phyloP scores from a whole-genome alignment of 2,888 invertebrate species.

The Protodeltote pygarga region DNA sequence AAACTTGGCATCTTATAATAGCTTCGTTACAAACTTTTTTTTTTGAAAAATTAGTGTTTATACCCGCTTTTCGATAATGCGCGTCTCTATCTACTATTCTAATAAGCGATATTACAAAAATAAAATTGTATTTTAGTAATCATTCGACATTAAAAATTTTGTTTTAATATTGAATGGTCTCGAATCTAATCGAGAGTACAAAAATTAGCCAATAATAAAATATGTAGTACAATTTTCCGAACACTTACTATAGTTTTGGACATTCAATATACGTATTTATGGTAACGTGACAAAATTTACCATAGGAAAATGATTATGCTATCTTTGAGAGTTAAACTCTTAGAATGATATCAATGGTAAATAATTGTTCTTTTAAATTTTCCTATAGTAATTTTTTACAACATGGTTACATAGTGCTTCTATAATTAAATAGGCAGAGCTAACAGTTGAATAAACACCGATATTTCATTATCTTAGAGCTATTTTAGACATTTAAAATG shows the following conservation, averaged over 20 bases:
- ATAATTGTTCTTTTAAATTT: constrained; percentile 8
- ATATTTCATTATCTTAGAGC: constrained; percentile 44
- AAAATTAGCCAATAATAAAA: constrained; percentile 50
- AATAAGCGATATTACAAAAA: constrained; percentile 50
- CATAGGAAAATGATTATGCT: constrained; percentile 23
- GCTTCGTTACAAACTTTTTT: constrained; percentile 48
- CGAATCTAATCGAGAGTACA: constrained; percentile 26
- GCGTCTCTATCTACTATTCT: constrained; percentile 44
- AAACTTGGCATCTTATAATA: constrained; percentile 80
- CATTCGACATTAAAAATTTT: constrained; percentile 21
- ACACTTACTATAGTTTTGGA: constrained; percentile 41
- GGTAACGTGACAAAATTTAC: constrained; percentile 34
- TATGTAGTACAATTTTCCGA: constrained; percentile 39
- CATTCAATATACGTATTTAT: constrained; percentile 43
- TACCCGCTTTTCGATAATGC: constrained; percentile 68
- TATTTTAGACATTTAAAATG: constrained; percentile 47
- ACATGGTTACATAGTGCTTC: constrained; percentile 36
- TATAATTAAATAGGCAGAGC: constrained; percentile 45
- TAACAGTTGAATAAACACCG: constrained; percentile 40
- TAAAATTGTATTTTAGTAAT: constrained; percentile 40
- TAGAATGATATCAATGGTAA: constrained; percentile 8
- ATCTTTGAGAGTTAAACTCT: constrained; percentile 22
- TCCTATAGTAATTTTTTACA: constrained; percentile 37
- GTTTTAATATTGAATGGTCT: constrained; percentile 21
- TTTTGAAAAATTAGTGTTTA: constrained; percentile 40